Evolutionary conservation across 2,113 vertebrate genomes (phyloP), one percentile per base, ranked within the genome.

Genomic region (Mohoua ochrocephala): DNA sequence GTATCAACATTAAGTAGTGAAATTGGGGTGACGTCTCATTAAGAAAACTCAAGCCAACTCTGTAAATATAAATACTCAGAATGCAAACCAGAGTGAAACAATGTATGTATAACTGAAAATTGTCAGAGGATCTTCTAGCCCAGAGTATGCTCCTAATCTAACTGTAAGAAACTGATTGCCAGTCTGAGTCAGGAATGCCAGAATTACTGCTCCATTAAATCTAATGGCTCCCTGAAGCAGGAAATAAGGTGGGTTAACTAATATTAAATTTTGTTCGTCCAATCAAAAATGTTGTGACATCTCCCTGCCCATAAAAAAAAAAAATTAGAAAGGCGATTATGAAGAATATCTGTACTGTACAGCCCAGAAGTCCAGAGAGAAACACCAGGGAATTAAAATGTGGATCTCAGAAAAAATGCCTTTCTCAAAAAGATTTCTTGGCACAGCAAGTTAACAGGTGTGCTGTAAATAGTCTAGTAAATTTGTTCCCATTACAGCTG

Each of bases 151-250:
- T 82, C 26, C 64, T 97, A 97, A 97, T 94, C 83, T 90, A 96
- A 89, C 97, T 97, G 96, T 56, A 49, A 93, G 68, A 74, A 96
- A 94, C 45, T 90, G 95, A 95, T 95, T 97, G 63, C 74, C 87
- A 91, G 2, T 95, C 76, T 31, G 15, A 98, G 31, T 91, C 26
- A 57, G 90, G 76, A 65, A 87, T 75, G 77, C 91, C 42, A 96
- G 64, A 80, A 92, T 93, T 77, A 93, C 53, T 95, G 83, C 76
- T 94, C 95, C 94, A 95, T 97, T 97, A 97, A 94, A 97, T 79
- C 61, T 95, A 97, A 97, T 95, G 73, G 59, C 54, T 98, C 93
- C 95, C 95, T 91, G 92, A 95, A 94, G 94, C 80, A 96, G 57
- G 79, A 95, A 95, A 91, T 79, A 47, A 97, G 65, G 73, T 91